Conservation (phyloP, 2,797 vertebrate genomes). For the Botia almorhae region DNA sequence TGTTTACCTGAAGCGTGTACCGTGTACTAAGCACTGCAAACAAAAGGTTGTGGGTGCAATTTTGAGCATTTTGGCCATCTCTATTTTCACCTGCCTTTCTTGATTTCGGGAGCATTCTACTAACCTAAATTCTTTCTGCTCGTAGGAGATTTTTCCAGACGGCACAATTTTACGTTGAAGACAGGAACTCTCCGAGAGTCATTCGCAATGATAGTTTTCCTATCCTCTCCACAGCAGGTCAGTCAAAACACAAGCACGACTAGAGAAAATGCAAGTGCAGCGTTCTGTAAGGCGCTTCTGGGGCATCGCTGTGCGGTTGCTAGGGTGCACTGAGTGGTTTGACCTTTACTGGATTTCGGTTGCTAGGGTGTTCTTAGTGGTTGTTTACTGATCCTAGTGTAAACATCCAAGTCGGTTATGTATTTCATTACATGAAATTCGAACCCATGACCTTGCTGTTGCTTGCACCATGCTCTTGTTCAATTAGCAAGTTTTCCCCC, state of each 20-base stretch:
- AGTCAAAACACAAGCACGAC: constrained; percentile 58
- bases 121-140: constrained; percentile 47
- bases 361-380: background rate
- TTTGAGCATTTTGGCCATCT: background rate
- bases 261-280: background rate
- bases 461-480: background rate
- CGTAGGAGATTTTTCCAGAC: constrained; percentile 98
- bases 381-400: background rate
- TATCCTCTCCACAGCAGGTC: constrained; percentile 95
- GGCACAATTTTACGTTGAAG: constrained; percentile 98
- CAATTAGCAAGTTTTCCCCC: background rate
- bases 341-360: background rate
- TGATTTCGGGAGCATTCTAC: constrained; percentile 13
- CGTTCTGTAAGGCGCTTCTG: background rate
- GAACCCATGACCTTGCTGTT: background rate
- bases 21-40: background rate
- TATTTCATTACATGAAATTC: background rate
- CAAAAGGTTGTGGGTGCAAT: constrained; percentile 4
- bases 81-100: constrained; percentile 13
- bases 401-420: background rate
- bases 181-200: constrained; percentile 95
- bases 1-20: constrained; percentile 4
- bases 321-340: background rate
- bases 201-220: constrained; percentile 97
- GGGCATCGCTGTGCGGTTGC: background rate